Base-by-base conservation (phyloP, 92 coral and sea anemone genomes). In the Heliopora coerulea region DNA sequence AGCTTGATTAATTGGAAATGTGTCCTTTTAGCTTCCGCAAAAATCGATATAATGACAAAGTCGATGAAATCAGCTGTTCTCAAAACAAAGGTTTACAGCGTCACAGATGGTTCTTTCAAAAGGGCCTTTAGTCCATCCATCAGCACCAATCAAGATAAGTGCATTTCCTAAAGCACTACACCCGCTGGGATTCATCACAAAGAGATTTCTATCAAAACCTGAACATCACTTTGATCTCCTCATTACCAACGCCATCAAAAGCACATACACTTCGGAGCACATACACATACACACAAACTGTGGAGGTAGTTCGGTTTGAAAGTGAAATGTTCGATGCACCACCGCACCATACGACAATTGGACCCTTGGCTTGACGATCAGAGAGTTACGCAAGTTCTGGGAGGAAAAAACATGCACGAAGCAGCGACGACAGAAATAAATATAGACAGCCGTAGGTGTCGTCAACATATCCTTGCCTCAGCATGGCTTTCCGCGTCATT, bases 61-160 rank as follows among this genome's bases (percentile, higher is more conserved):
- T 50, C n/a, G 26, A 23, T 50, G 58, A 50, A 5, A 17, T 56
- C 61, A 56, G 61, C 61, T 56, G 61, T 56, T 9, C 52, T 15
- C 30, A 23, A 31, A 28, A 8, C 30, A 56, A 56, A 56, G 12
- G 33, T 23, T 4, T 9, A 8, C 58, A 56, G 28, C 13, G 8
- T 3, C 31, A 29, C 61, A 56, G 28, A 56, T 56, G 61, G 61
- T 56, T 1, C 18, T 56, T 56, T 46, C n/a, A 6, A n/a, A 28
- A 56, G 15, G 8, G 23, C 61, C 61, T 56, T 56, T 28, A 56
- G 61, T 25, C 26, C 49, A 70, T 70, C 77, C 21, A 28, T 70
- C 77, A 70, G 25, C 77, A 35, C 19, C 26, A 30, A 52, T 70
- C 57, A 32, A 27, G 77, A 69, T 52, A 69, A 49, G 44, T 69